phyloP scores from a whole-genome alignment of 1,140 invertebrate genomes.

The Aleiodes sp. region DNA sequence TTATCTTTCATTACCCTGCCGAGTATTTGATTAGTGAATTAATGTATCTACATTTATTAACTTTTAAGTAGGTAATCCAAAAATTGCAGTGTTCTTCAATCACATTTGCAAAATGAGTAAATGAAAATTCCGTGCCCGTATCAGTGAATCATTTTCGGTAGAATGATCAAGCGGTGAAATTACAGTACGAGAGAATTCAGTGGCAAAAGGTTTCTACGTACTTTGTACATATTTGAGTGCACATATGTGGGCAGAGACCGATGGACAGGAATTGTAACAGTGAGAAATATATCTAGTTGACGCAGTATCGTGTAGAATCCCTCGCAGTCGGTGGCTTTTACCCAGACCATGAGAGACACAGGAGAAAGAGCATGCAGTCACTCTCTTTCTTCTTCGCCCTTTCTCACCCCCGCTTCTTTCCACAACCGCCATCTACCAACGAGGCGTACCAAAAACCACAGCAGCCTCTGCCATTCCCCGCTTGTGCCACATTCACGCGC shows the following conservation, averaged over 20 bases:
- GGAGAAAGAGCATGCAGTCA: neutral
- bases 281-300: neutral
- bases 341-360: neutral
- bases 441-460: slow-evolving; percentile 27
- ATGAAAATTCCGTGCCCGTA: slow-evolving; percentile 12
- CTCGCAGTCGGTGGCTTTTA: slow-evolving; percentile 25
- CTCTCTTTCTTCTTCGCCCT: slow-evolving; percentile 11
- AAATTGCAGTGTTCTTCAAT: too few species aligned
- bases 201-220: neutral
- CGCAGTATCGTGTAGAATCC: slow-evolving; percentile 27
- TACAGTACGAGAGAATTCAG: neutral
- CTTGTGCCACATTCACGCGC: slow-evolving; percentile 11
- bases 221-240: neutral
- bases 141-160: slow-evolving; percentile 19
- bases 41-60: too few species aligned
- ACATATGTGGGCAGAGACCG: neutral
- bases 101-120: neutral
- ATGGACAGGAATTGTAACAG: neutral
- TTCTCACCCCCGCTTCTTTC: too few species aligned
- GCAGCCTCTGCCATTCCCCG: slow-evolving; percentile 16
- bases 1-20: too few species aligned
- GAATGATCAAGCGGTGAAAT: slow-evolving; percentile 24
- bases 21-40: too few species aligned
- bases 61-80: neutral
- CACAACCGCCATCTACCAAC: neutral